Evolutionary conservation across 2,113 vertebrate species (phyloP).

Genomic region (Corapipo altera): DNA sequence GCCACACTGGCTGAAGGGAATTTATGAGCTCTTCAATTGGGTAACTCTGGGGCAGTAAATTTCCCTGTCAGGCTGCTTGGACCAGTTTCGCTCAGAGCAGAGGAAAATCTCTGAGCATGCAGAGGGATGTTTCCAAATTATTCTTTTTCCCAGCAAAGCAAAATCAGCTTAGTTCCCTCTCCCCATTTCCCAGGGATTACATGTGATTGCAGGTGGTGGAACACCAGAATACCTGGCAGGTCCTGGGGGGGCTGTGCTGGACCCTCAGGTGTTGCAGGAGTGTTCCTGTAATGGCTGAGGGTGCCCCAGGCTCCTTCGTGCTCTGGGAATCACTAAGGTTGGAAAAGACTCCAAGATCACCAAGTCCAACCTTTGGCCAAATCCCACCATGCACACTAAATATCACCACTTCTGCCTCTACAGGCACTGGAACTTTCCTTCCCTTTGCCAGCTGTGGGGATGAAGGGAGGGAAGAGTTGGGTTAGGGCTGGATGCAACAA

Average conservation of each 20-base stretch:
- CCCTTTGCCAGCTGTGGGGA: background rate
- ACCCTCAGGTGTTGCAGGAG: background rate
- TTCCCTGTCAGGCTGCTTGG: background rate
- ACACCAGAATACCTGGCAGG: background rate
- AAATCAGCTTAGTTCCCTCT: background rate
- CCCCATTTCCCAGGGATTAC: background rate
- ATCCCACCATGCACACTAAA: background rate
- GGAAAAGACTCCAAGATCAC: background rate
- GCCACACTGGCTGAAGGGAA: background rate
- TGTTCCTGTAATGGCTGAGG: background rate
- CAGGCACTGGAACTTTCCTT: background rate
- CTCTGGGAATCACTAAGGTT: background rate
- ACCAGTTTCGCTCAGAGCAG: background rate
- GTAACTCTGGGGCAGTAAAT: background rate
- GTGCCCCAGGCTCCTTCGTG: background rate
- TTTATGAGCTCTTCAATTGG: background rate
- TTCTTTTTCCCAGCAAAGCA: background rate
- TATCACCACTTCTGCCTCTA: background rate
- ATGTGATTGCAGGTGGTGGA: background rate
- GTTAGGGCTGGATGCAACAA: background rate
- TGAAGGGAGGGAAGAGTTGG: background rate
- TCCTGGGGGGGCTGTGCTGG: too few relatives aligned
- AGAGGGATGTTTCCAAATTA: background rate
- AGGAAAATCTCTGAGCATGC: background rate
- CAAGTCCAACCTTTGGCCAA: background rate